Evolutionary conservation across 2,113 vertebrate genomes (phyloP), one percentile per base, ranked within the genome.

Genomic region (Nibea coibor): DNA sequence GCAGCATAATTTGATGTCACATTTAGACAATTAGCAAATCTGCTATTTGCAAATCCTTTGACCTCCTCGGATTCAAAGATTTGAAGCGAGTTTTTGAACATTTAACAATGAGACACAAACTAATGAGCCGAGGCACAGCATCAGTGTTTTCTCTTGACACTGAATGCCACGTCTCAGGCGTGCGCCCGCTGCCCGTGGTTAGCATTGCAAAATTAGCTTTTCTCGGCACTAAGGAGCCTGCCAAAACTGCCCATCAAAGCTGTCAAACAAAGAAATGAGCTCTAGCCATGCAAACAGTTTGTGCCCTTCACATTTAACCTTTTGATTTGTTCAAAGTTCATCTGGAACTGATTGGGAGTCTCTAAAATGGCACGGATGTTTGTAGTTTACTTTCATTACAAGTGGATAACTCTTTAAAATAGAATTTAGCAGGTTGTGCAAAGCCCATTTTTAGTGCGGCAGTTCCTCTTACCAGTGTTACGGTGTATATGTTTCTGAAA

Each of bases 1-100:
- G 73, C 12, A 59, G 74, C 65, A 68, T 84, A 57, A 82, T 87
- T 76, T 65, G 4, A 68, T 54, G 17, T 62, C 79, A 76, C 35
- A 39, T 78, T 87, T 43, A 69, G 19, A 71, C 70, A 82, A 78
- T 87, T 75, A 78, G 39, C 56, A 68, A 68, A 81, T 65, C 47
- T 63, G 26, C 53, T 48, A 82, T 35, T 82, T 71, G 78, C 53
- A 69, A 61, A 83, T 71, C 68, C 17, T 75, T 54, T 66, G 69
- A 78, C 72, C 62, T 70, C 24, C 16, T 48, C 22, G 45, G 80
- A 81, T 53, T 81, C 24, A 63, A 75, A 75, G 12, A 61, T 51
- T 69, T 82, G 3, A 6, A 72, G 50, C 2, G 0, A 58, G 31
- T 26, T 63, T 67, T 54, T 5, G 2, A 31, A 66, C 31, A 68